Percentiles rank a stretch among this genome's conserved stretches.
phyloP scores from a whole-genome alignment of 2,797 vertebrate species.

The Pteronotus mesoamericanus region DNA sequence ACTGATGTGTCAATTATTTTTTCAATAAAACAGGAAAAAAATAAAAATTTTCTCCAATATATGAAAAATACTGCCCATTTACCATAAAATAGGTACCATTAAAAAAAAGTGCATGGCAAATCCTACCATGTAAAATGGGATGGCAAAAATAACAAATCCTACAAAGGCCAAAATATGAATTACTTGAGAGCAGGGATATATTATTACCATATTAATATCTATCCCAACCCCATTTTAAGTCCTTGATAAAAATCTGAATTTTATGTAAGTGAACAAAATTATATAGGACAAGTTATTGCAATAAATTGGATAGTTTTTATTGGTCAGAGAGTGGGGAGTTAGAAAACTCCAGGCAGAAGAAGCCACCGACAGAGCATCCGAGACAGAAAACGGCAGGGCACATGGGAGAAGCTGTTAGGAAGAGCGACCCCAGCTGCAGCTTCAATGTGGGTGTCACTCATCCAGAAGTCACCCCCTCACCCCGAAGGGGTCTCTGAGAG shows the following conservation, averaged over 20 bases:
- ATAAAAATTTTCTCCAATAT: not conserved
- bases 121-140: not conserved
- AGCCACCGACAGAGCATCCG: not conserved
- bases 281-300: not conserved
- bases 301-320: not conserved
- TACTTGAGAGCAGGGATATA: not conserved
- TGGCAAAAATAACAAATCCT: not conserved
- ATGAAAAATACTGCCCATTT: not conserved
- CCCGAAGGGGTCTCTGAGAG: not conserved
- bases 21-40: not conserved
- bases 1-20: not conserved
- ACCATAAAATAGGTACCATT: not conserved
- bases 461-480: not conserved
- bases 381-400: not conserved
- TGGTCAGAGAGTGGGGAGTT: not conserved
- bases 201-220: not conserved
- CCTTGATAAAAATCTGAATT: slow-evolving; percentile 4
- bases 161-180: not conserved
- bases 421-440: not conserved
- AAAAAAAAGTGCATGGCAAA: not conserved
- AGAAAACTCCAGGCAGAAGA: not conserved
- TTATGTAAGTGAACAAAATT: slow-evolving; percentile 29
- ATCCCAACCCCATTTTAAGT: not conserved
- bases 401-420: not conserved
- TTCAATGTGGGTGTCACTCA: not conserved